Percentiles rank a stretch among this genome's conserved stretches.
phyloP scores from a whole-genome alignment of 1,140 invertebrate genomes.

The Hycleus phaleratus region DNA sequence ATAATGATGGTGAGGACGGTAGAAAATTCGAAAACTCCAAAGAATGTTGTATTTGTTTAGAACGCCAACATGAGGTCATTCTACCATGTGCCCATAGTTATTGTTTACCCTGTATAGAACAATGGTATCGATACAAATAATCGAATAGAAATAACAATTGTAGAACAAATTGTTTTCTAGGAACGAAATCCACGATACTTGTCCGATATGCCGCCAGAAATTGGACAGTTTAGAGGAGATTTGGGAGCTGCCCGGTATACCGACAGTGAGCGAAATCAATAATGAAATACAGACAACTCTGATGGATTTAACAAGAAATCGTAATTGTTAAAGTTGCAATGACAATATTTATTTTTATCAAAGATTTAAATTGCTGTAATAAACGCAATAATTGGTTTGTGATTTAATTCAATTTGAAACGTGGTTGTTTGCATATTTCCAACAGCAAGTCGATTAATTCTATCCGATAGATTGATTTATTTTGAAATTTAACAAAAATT shows the following conservation, averaged over 20 bases:
- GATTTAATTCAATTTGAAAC: too few species aligned
- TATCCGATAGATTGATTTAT: too few species aligned
- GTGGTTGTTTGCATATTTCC: neutral
- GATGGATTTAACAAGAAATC: conserved; percentile 29
- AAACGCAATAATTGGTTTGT: too few species aligned
- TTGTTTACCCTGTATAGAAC: conserved; percentile 60
- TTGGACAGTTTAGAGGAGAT: conserved; percentile 55
- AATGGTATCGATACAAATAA: conserved; percentile 44
- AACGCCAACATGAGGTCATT: conserved; percentile 55
- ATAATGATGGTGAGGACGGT: neutral
- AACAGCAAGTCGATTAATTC: neutral
- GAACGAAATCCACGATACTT: conserved; percentile 59
- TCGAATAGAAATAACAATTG: neutral
- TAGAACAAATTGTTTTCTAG: conserved; percentile 35
- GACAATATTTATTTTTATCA: too few species aligned
- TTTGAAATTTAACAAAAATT: too few species aligned
- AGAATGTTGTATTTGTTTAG: conserved; percentile 67
- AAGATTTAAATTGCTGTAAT: too few species aligned
- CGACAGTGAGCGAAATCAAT: conserved; percentile 52
- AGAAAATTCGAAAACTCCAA: conserved; percentile 27
- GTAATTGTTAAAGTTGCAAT: too few species aligned
- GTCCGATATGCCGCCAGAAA: conserved; percentile 57
- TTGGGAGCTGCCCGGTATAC: conserved; percentile 59
- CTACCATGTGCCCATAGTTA: conserved; percentile 61
- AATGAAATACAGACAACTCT: conserved; percentile 45